phyloP scores from a whole-genome alignment of 2,888 invertebrate genomes.

The Ganaspis brasiliensis region DNA sequence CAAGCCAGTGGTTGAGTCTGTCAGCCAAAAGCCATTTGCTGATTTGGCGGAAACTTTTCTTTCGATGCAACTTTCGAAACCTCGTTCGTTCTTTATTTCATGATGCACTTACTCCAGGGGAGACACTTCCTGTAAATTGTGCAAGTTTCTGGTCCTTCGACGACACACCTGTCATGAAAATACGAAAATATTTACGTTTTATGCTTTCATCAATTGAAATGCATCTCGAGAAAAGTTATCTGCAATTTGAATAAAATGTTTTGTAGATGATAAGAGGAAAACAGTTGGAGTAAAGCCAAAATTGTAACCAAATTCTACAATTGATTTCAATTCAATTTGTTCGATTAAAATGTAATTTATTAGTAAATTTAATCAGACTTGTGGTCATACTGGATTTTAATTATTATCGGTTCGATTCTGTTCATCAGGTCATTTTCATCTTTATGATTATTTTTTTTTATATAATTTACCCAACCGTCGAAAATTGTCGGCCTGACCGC shows the following conservation, averaged over 20 bases:
- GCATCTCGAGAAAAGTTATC: neutral
- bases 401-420: neutral
- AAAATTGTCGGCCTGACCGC: too few relatives aligned
- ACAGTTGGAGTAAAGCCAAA: neutral
- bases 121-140: slow-evolving; percentile 1
- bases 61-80: slow-evolving; percentile 12
- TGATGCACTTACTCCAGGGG: neutral
- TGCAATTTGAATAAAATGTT: slow-evolving; percentile 19
- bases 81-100: slow-evolving; percentile 12
- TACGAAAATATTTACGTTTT: slow-evolving; percentile 12
- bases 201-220: slow-evolving; percentile 3
- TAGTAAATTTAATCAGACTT: neutral
- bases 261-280: neutral
- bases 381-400: neutral
- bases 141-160: neutral
- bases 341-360: neutral
- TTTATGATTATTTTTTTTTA: neutral
- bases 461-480: too few relatives aligned
- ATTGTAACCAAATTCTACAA: slow-evolving; percentile 1
- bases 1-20: slow-evolving; percentile 15
- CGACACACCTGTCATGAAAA: slow-evolving; percentile 1
- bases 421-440: neutral
- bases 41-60: slow-evolving; percentile 41
- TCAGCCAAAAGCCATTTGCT: slow-evolving; percentile 38
- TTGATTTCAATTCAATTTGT: neutral